Base-by-base conservation (phyloP, 1,140 invertebrate genomes). In the Hyles euphorbiae region DNA sequence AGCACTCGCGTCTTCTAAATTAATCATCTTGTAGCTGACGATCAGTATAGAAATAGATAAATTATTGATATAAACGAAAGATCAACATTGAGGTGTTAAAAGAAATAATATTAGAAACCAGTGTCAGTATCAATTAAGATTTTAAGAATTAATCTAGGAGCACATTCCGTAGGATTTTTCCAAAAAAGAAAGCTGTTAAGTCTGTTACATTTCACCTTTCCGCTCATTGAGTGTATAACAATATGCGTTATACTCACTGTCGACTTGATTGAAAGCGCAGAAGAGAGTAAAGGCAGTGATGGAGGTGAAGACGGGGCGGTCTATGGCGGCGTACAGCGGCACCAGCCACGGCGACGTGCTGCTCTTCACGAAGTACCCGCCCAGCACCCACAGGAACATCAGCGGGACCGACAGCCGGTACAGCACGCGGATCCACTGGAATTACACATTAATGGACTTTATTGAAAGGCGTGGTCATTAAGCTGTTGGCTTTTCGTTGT, bases 191-290 rank as follows among this genome's bases (percentile, higher is more conserved):
- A 22, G 22, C 22, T 22, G 22, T 22, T 22, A 22, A 22, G 22
- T 22, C 22, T 22, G 22, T 22, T 22, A 22, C 22, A 22, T 22
- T 22, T 22, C 22, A 22, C 22, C 22, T 22, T 22, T 22, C 22
- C 22, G 22, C 22, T 22, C 22, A 22, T 22, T 22, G 22, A 22
- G 22, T 22, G 22, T 22, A 22, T 22, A 8, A 40, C 36, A 40
- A 40, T 8, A 10, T 36, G 10, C 10, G 10, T 12, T n/a, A 34
- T 51, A 70, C 60, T 70, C 11, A 72, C 73, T 56, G 10, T 74
- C 72, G 45, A 74, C 57, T 32, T 62, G 63, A 40, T 70, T 69
- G 22, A 70, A 56, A 43, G 71, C 63, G 2, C 74, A 74, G 34
- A 70, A 61, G 50, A 76, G 58, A 3, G 60, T 63, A 1, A 63